Evolutionary conservation across 92 coral and sea anemone species (phyloP), one percentile per base, ranked within the genome.

Genomic region (Phenganax stokvisi): DNA sequence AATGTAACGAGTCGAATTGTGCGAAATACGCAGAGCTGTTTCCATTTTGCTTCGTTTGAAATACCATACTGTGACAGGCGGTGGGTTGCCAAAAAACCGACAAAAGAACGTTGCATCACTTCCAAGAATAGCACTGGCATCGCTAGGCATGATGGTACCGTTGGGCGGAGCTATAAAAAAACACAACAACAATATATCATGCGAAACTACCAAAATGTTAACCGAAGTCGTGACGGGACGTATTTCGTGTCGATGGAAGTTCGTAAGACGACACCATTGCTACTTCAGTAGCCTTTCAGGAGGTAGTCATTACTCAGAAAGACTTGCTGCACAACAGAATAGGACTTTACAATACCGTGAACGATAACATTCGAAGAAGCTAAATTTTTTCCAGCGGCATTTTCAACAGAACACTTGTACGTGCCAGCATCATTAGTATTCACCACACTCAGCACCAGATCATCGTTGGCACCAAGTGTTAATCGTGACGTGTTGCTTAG

Each of bases 61-160:
- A 44, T 85, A 90, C 98, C 98, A 94, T 68, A 67, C 55, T 76
- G 86, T 75, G 28, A 60, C 74, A 16, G 98, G 98, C 6, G 55
- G 76, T 47, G 98, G 98, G 61, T 84, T 87, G 10, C 97, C 98
- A 76, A 66, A 70, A 88, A 92, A 94, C 51, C 65, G 71, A 61
- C 98, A 94, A 54, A 51, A 61, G 74, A 94, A 90, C 69, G 74
- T 84, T 3, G 86, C 90, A 9, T 89, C 80, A 76, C 87, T 90
- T 6, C 97, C 98, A 64, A 92, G 92, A 10, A 83, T 81, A 59
- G 83, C 85, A 5, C 88, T 87, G 55, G 87, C 90, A 69, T 94
- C 89, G 29, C 80, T 76, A 7, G 97, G 96, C 59, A 55, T 84
- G 44, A 78, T 52, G 51, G 72, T 61, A 20, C 30, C 82, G 54